A percentile compares a stretch with the other conserved stretches of the same genome.
phyloP scores from a whole-genome alignment of 2,888 invertebrate genomes.

The Unio pictorum region DNA sequence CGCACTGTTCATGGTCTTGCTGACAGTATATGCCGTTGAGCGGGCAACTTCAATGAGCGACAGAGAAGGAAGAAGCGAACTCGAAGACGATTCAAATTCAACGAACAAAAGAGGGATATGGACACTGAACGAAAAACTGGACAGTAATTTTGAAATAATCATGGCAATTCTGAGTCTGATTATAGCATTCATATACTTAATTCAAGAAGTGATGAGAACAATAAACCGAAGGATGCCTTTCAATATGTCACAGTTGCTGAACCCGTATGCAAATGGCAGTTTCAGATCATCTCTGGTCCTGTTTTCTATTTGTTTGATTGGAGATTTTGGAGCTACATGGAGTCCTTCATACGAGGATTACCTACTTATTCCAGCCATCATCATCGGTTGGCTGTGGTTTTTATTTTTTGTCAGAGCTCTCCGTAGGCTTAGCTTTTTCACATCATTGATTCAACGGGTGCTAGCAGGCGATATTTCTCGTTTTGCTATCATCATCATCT shows the following conservation, averaged over 20 bases:
- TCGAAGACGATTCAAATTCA: neutral
- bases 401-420: constrained; percentile 49
- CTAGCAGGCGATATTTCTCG: constrained; percentile 41
- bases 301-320: constrained; percentile 33
- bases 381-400: constrained; percentile 49
- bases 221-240: constrained; percentile 17
- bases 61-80: neutral
- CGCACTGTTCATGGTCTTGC: constrained; percentile 27
- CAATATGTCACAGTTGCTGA: constrained; percentile 14
- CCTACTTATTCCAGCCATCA: constrained; percentile 37
- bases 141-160: constrained; percentile 11
- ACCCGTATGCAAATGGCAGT: constrained; percentile 40
- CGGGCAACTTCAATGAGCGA: constrained; percentile 10
- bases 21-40: constrained; percentile 34
- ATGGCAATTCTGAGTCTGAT: constrained; percentile 20
- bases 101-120: no score
- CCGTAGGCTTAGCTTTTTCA: constrained; percentile 53
- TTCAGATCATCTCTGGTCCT: constrained; percentile 41
- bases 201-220: constrained; percentile 17
- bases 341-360: constrained; percentile 23
- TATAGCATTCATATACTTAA: constrained; percentile 24
- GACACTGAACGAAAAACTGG: no score
- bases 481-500: constrained; percentile 42
- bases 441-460: constrained; percentile 52
- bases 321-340: constrained; percentile 29